Evolutionary conservation across 2,888 invertebrate species (phyloP).

Genomic region (Heteropelma amictum): DNA sequence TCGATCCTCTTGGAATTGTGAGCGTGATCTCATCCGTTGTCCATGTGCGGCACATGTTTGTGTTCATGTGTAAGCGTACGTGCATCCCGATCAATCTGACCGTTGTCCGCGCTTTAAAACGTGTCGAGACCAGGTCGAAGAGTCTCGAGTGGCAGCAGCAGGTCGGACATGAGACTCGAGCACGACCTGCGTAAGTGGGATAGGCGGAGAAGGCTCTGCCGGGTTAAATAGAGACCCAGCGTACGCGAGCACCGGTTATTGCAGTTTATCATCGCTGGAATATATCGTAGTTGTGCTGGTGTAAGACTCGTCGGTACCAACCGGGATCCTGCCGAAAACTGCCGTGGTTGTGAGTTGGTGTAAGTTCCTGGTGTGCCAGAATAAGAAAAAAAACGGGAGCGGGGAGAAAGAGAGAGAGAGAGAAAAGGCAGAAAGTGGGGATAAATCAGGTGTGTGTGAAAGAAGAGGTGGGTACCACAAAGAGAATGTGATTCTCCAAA

Average conservation of each 20-base stretch:
- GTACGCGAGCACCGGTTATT: not conserved
- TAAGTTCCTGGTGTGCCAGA: not conserved
- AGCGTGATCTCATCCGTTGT: constrained; percentile 12
- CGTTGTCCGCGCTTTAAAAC: constrained; percentile 26
- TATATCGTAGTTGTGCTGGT: not conserved
- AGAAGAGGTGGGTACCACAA: constrained; percentile 71
- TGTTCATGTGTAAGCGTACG: constrained; percentile 20
- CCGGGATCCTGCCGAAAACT: constrained; percentile 23
- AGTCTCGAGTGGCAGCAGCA: constrained; percentile 28
- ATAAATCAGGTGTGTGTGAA: constrained; percentile 7
- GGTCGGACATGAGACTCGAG: constrained; percentile 55
- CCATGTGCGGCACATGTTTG: not conserved
- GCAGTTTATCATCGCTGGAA: not conserved
- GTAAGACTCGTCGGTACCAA: constrained; percentile 7
- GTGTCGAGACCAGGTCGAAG: constrained; percentile 30
- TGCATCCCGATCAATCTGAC: constrained; percentile 16
- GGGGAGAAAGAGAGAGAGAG: not conserved
- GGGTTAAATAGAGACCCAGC: constrained; percentile 34
- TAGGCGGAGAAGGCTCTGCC: constrained; percentile 49
- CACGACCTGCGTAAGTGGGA: constrained; percentile 56
- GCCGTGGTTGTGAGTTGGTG: not conserved
- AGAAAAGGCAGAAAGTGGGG: constrained; percentile 30
- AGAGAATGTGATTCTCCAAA: constrained; percentile 45
- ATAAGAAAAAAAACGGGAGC: not conserved
- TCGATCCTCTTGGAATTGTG: constrained; percentile 12